phyloP scores from a whole-genome alignment of 1,140 invertebrate genomes.

The Rhopalosiphum maidis region DNA sequence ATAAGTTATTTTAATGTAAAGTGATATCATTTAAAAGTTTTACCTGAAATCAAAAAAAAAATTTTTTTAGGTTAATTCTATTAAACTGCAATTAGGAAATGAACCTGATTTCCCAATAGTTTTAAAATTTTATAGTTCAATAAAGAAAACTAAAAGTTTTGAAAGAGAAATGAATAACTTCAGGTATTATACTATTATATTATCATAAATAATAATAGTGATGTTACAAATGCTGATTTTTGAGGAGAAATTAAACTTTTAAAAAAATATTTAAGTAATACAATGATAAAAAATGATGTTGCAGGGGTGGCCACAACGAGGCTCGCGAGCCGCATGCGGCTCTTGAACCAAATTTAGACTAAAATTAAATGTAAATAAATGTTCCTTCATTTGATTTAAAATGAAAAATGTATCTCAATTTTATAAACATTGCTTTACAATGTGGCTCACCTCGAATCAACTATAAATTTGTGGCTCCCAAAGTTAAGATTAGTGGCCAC shows the following conservation, averaged over 20 bases:
- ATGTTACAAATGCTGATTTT: not conserved
- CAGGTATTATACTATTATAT: conserved; percentile 8
- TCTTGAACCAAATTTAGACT: too few relatives aligned
- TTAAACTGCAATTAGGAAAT: conserved; percentile 38
- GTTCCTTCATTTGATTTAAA: too few relatives aligned
- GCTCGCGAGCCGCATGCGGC: too few relatives aligned
- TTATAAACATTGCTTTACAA: too few relatives aligned
- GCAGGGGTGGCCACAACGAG: too few relatives aligned
- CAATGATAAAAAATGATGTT: not conserved
- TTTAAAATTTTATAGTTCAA: conserved; percentile 36
- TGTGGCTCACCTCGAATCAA: too few relatives aligned
- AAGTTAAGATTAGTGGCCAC: too few relatives aligned
- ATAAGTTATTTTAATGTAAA: not conserved
- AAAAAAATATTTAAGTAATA: not conserved
- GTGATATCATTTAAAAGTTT: not conserved
- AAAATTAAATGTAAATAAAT: too few relatives aligned
- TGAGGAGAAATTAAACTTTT: not conserved
- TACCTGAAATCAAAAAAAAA: not conserved
- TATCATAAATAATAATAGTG: not conserved
- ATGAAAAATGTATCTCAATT: too few relatives aligned
- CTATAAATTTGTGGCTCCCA: too few relatives aligned
- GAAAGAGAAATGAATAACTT: conserved; percentile 50
- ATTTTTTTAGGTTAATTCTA: conserved; percentile 20
- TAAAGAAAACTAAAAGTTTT: conserved; percentile 43
- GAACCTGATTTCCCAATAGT: conserved; percentile 47